These are phyloP conservation scores for Thamnophis elegans DNA, from an alignment of 2,797 vertebrate species.

Conservation along the genomic window DNA sequence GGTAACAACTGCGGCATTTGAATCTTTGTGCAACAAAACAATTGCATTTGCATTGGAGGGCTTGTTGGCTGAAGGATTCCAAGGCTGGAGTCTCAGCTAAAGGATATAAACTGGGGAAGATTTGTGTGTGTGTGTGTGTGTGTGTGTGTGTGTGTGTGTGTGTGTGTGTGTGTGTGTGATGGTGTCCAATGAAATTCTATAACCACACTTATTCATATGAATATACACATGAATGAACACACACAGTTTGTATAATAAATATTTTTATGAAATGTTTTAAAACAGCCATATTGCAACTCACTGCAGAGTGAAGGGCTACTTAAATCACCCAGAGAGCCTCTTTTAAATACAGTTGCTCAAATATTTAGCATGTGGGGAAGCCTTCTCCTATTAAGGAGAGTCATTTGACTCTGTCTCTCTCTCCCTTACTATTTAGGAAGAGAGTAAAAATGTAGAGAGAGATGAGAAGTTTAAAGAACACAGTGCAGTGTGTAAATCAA, in stretches of 20 bases:
- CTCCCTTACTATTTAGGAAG: neutral
- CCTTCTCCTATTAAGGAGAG: neutral
- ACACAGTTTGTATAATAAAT: neutral
- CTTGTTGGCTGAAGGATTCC: neutral
- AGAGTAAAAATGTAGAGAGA: neutral
- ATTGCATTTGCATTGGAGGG: neutral
- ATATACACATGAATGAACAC: neutral
- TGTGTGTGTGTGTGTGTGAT: neutral
- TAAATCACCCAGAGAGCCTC: neutral
- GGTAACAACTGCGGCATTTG: neutral
- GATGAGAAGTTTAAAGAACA: neutral
- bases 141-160: no score
- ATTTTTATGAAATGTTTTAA: neutral
- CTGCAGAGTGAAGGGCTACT: neutral
- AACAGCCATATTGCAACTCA: neutral
- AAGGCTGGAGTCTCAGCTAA: neutral
- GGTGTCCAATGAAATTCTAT: neutral
- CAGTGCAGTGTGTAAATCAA: neutral
- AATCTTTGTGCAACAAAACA: neutral
- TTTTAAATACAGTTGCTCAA: neutral
- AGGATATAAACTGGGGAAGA: neutral
- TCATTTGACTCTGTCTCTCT: neutral
- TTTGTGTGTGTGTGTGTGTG: no score
- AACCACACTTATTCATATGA: neutral
- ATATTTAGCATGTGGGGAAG: neutral